A percentile compares a stretch with the other conserved stretches of the same genome.
phyloP scores from a whole-genome alignment of 2,888 invertebrate genomes.

The Cephus pygmeus region DNA sequence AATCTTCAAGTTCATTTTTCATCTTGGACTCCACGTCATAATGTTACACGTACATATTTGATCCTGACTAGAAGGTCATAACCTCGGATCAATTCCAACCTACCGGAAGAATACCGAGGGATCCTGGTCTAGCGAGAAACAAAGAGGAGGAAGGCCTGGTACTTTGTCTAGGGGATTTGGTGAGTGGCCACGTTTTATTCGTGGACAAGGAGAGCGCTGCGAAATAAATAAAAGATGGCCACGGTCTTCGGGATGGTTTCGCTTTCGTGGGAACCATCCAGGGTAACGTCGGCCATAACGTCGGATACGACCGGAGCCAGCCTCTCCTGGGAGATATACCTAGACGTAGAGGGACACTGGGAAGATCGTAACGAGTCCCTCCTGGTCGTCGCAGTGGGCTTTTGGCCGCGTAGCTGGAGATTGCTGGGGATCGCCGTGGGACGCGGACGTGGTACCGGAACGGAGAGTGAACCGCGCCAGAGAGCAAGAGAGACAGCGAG shows the following conservation, averaged over 20 bases:
- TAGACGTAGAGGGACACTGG: constrained; percentile 30
- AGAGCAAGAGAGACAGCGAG: constrained; percentile 9
- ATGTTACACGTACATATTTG: not conserved
- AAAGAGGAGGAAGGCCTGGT: constrained; percentile 10
- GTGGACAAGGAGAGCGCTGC: not conserved
- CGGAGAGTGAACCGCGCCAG: not conserved
- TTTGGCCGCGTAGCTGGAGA: constrained; percentile 28
- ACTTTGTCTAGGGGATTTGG: not conserved
- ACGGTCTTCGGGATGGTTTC: constrained; percentile 9
- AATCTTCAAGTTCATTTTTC: not conserved
- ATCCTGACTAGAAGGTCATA: not conserved
- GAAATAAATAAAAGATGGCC: constrained; percentile 5
- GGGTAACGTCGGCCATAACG: not conserved
- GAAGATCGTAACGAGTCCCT: constrained; percentile 46
- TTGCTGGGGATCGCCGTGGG: constrained; percentile 27
- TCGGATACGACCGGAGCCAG: constrained; percentile 17
- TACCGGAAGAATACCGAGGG: not conserved
- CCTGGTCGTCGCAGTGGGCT: constrained; percentile 35
- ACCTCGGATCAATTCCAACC: not conserved
- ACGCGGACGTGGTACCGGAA: constrained; percentile 23
- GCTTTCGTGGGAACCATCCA: not conserved
- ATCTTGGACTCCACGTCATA: not conserved
- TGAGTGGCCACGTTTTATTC: not conserved
- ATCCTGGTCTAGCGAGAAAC: constrained; percentile 6
- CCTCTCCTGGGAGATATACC: constrained; percentile 17